Evolutionary conservation across 2,888 invertebrate species (phyloP), one percentile per base, ranked within the genome.

Genomic region (Oxytorus armatus): DNA sequence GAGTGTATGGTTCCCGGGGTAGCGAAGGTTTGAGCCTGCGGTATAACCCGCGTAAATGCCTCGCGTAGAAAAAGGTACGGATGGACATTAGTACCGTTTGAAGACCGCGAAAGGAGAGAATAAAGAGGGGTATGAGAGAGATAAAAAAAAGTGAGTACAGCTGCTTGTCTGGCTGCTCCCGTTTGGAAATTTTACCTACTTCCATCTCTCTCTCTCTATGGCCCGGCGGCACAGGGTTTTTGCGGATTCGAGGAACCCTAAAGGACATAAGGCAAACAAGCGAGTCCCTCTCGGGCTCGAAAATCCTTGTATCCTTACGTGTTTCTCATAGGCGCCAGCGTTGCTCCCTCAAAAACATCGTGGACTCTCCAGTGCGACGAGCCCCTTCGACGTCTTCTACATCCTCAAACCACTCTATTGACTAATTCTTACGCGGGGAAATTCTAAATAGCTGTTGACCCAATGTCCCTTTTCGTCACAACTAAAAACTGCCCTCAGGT

Each of bases 31-130:
- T 23, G 59, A 49, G 47, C 23, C 29, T 8, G 18, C 57, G 42
- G 1, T 39, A n/a, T 39, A 39, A 21, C 25, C 16, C 23, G 36
- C 0, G 4, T 4, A 51, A 66, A 53, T 51, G 55, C 42, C 7
- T 7, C 36, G n/a, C 11, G 65, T 65, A 47, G 57, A 72, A 66
- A 7, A 36, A 10, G 29, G n/a, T 53, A 44, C 39, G 39, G 63
- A 61, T 53, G 66, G 66, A 66, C 66, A 16, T 25, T 61, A 63
- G 68, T 74, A 66, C 59, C 59, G 68, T 75, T 61, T 68, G 78
- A 73, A 80, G 74, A 79, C 75, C 80, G 70, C n/a, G n/a, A n/a
- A n/a, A 79, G 76, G 61, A 76, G 77, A 76, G 77, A 77, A 82
- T 77, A 66, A 73, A 61, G 39, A 70, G 49, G 49, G 51, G 44